Base-by-base conservation (phyloP, 2,888 invertebrate species). In the Aleiodes leptofemur region DNA sequence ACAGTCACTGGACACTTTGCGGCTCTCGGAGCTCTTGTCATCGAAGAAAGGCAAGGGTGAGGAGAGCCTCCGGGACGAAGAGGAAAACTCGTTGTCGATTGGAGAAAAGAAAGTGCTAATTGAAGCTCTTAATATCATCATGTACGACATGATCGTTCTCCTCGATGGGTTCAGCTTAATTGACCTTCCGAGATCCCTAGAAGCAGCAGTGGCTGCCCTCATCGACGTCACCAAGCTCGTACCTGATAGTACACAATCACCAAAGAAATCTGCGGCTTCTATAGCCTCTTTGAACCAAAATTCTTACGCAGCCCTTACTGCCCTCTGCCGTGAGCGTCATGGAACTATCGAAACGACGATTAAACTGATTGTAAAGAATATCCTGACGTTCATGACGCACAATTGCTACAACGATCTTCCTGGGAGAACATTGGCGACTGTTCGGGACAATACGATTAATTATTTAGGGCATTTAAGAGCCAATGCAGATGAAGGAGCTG, bases 111-210 rank as follows among this genome's bases (percentile, higher is more conserved):
- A 76, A n/a, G 84, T 83, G 14, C 78, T 91, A 8, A 83, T 83
- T 0, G 82, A 83, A 72, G 84, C 85, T 13, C 82, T 91, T 3
- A 87, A 90, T 75, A 81, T 82, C 6, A 83, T 87, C 4, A 80
- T 91, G 70, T 87, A 88, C 80, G 90, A 90, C 72, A 83, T 91
- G 38, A 83, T 90, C 6, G 79, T 68, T 48, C 48, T 64, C 64
- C 51, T 68, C 51, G 68, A n/a, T 76, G 5, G 86, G 90, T 78
- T 81, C 91, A 11, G 85, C 88, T 55, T 85, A 84, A 4, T 91
- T 90, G 74, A 88, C 89, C 2, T 84, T 91, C 55, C 89, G 89
- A 51, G 90, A 4, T 90, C 90, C 0, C 81, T 91, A 8, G 89
- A 90, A 5, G 74, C 90, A 48, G 87, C 89, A 0, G 84, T 90